Evolutionary conservation across 53 echinoderm and acorn worm species (phyloP).

Genomic region (Actinopyga echinites): DNA sequence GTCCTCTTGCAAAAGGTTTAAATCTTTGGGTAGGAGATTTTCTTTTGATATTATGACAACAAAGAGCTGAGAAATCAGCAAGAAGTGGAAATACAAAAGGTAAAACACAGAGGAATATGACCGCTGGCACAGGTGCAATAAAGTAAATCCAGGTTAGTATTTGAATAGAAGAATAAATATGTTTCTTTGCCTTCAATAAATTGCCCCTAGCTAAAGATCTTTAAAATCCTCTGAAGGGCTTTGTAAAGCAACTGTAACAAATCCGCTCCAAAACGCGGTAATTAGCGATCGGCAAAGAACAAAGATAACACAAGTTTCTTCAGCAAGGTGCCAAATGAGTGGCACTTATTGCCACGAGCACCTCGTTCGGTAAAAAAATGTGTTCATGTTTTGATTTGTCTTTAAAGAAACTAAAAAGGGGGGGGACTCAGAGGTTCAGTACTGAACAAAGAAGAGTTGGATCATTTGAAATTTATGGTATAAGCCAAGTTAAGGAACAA

Average conservation of each 20-base stretch:
- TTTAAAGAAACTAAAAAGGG: not conserved
- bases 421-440: not conserved
- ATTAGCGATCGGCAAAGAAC: slow-evolving; percentile 21
- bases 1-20: not conserved
- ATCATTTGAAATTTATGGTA: not conserved
- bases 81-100: not conserved
- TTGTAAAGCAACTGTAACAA: slow-evolving; percentile 30
- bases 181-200: slow-evolving; percentile 23
- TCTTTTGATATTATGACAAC: slow-evolving; percentile 5
- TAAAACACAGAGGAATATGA: not conserved
- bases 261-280: not conserved
- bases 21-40: not conserved
- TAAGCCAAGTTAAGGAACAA: not conserved
- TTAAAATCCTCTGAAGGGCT: slow-evolving; percentile 10
- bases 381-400: slow-evolving; percentile 18
- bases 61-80: not conserved
- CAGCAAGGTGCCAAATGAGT: not conserved
- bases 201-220: not conserved
- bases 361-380: not conserved
- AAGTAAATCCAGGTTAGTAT: not conserved
- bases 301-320: not conserved
- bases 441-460: not conserved
- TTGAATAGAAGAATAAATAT: slow-evolving; percentile 14
- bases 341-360: slow-evolving; percentile 12
- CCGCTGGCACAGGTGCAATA: not conserved